Conservation (phyloP, 2,113 vertebrate species). For the Alligator mississippiensis region DNA sequence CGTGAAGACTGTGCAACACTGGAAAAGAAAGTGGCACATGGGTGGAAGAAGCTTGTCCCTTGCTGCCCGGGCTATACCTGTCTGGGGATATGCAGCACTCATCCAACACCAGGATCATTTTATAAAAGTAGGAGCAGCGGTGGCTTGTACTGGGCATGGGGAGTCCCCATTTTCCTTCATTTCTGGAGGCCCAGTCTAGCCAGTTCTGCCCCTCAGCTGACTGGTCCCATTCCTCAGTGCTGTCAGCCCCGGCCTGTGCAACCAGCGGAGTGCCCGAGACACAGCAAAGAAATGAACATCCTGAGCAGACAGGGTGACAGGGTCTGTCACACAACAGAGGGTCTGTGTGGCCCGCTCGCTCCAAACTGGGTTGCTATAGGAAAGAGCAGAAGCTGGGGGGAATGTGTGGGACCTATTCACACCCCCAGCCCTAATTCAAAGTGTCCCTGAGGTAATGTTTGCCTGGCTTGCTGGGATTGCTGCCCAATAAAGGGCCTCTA, state of each 20-base stretch:
- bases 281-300: background rate
- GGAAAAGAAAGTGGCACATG: background rate
- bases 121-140: background rate
- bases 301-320: background rate
- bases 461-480: conserved; percentile 45
- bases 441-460: conserved; percentile 76
- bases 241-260: background rate
- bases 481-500: conserved; percentile 68
- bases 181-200: background rate
- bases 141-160: background rate
- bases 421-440: conserved; percentile 62
- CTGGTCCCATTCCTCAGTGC: background rate
- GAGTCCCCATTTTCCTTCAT: background rate
- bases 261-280: conserved; percentile 15
- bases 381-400: conserved; percentile 68
- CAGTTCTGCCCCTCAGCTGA: background rate
- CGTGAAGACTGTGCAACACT: background rate
- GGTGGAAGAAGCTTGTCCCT: background rate
- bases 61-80: background rate
- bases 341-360: conserved; percentile 70
- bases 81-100: background rate
- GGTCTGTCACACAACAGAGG: conserved; percentile 57
- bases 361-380: conserved; percentile 77
- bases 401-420: conserved; percentile 75
- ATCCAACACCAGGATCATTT: background rate